Evolutionary conservation across 2,888 invertebrate species (phyloP).

Genomic region (Hemicrepidius hirtus): DNA sequence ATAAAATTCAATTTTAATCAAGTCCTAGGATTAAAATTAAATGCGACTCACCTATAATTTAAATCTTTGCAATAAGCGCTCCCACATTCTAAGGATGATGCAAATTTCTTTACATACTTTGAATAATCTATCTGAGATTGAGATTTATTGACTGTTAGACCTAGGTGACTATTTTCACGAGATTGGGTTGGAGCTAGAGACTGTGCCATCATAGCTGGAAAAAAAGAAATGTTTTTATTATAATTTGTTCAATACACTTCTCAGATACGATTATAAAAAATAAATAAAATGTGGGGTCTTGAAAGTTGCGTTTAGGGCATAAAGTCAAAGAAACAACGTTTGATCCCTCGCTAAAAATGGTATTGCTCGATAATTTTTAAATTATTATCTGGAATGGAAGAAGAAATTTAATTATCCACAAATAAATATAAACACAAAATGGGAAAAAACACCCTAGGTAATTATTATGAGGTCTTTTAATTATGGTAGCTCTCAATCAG

Average conservation of each 20-base stretch:
- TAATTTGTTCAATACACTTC: not conserved
- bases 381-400: too few relatives aligned
- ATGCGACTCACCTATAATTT: constrained; percentile 78
- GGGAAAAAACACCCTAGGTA: too few relatives aligned
- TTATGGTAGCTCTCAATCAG: too few relatives aligned
- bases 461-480: too few relatives aligned
- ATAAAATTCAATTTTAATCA: not conserved
- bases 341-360: too few relatives aligned
- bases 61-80: constrained; percentile 90
- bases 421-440: too few relatives aligned
- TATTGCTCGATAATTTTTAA: too few relatives aligned
- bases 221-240: not conserved
- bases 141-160: constrained; percentile 76
- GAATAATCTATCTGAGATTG: constrained; percentile 89
- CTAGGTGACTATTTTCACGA: constrained; percentile 66
- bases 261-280: too few relatives aligned
- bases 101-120: constrained; percentile 90
- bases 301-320: too few relatives aligned
- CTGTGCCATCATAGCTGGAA: constrained; percentile 75
- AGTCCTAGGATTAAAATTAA: not conserved
- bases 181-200: constrained; percentile 71
- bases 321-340: too few relatives aligned
- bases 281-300: too few relatives aligned
- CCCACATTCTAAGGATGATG: constrained; percentile 88
- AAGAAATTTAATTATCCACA: too few relatives aligned